Percentiles rank a stretch among this genome's conserved stretches.
Conservation (phyloP, 2,113 vertebrate species). For the Laterallus jamaicensis region DNA sequence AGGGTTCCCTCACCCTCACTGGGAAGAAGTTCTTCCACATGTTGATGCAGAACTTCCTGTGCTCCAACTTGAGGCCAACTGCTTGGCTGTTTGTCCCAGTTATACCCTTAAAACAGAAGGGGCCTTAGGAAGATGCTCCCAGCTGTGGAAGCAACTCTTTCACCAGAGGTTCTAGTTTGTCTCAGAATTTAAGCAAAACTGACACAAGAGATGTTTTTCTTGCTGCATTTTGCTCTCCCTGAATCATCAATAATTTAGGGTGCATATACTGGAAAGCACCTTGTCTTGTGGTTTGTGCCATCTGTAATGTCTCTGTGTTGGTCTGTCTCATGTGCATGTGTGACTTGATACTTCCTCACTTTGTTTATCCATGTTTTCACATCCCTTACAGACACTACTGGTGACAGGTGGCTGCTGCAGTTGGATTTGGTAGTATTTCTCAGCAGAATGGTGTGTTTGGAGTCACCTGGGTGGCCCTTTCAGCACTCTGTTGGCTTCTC, state of each 20-base stretch:
- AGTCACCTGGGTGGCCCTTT: not conserved
- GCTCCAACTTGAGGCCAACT: not conserved
- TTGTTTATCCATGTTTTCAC: not conserved
- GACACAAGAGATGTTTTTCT: not conserved
- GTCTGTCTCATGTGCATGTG: not conserved
- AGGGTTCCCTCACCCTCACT: too few species aligned
- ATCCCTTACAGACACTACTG: not conserved
- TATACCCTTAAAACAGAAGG: not conserved
- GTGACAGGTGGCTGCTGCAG: not conserved
- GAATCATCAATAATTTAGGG: not conserved
- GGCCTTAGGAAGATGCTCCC: not conserved
- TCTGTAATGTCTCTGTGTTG: not conserved
- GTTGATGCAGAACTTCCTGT: too few species aligned
- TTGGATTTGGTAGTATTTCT: not conserved
- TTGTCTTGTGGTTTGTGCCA: not conserved
- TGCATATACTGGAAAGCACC: not conserved
- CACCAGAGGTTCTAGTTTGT: not conserved
- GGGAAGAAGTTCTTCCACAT: too few species aligned
- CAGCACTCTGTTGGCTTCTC: not conserved
- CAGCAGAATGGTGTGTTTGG: not conserved
- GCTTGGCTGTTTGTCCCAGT: conserved; percentile 2
- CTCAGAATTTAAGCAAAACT: not conserved
- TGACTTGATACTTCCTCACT: not conserved
- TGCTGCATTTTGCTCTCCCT: not conserved
- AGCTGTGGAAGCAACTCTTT: not conserved